Evolutionary conservation across 1,140 invertebrate species (phyloP).

Genomic region (Pachyrhynchus sulphureomaculatus): DNA sequence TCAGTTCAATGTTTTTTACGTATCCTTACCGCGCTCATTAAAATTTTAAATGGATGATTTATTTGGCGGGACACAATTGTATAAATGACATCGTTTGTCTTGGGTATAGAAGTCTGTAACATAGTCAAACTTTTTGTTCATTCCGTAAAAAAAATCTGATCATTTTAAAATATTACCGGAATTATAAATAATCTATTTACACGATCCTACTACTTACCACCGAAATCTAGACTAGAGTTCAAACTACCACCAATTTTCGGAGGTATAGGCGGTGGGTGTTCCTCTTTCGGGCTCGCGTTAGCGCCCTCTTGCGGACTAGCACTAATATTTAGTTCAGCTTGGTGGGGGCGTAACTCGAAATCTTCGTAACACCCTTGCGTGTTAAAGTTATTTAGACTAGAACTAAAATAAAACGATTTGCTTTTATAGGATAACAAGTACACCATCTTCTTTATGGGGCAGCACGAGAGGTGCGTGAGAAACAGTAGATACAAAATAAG

Average conservation of each 20-base stretch:
- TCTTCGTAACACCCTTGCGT: slow-evolving; percentile 59
- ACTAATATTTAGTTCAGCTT: slow-evolving; percentile 51
- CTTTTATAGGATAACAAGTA: neutral
- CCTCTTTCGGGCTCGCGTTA: slow-evolving; percentile 36
- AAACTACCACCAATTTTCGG: slow-evolving; percentile 51
- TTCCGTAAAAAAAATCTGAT: no score
- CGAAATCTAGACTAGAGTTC: slow-evolving; percentile 37
- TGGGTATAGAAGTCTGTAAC: no score
- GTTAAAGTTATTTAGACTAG: slow-evolving; percentile 58
- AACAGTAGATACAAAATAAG: no score
- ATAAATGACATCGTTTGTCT: no score
- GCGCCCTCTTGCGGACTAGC: slow-evolving; percentile 50
- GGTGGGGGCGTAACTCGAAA: slow-evolving; percentile 56
- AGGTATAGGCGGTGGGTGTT: slow-evolving; percentile 60
- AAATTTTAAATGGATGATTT: no score
- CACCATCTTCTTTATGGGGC: neutral
- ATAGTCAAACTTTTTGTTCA: no score
- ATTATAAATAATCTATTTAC: no score
- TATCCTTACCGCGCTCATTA: no score
- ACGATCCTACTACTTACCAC: slow-evolving; percentile 28
- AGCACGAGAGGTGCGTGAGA: no score
- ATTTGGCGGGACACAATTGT: no score
- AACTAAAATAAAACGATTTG: slow-evolving; percentile 32
- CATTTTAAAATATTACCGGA: no score
- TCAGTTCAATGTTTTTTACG: no score